Evolutionary conservation across 2,888 invertebrate genomes (phyloP), one percentile per base, ranked within the genome.

Genomic region (Acleris literana): DNA sequence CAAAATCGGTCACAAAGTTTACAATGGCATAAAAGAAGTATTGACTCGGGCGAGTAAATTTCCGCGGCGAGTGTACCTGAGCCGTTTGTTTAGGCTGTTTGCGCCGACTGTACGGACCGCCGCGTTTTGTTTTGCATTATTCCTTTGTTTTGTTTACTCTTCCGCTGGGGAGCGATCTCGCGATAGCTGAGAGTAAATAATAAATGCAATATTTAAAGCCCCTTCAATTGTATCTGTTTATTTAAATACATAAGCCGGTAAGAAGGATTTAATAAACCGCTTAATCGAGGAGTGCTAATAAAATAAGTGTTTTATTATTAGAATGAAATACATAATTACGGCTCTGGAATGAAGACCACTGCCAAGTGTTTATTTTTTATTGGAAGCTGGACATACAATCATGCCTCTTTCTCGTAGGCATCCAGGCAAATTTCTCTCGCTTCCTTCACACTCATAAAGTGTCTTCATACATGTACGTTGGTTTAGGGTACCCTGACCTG

Each of bases 71-170:
- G 60, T 56, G 57, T 53, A 62, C 66, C 66, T 61, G 61, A 29
- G 49, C 52, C 39, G 61, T 66, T 66, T 66, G 66, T 66, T 66
- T 66, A 66, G 66, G 66, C 39, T 62, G 61, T 62, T 65, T 57
- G 61, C 60, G 46, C 44, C 56, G 65, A 61, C 46, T 48, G 52
- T 52, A 57, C 57, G 43, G 53, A 39, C 54, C 64, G 59, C 60
- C 60, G 65, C 55, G 60, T 60, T 60, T 55, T 60, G 65, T 65
- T 65, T 60, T 60, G 64, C 54, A 60, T 65, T 65, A 65, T 55
- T 43, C 44, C 18, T 33, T 55, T 54, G 59, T 55, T 39, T 55
- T 65, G 58, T 52, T 58, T 57, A 22, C 43, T 60, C 20, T 46
- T 46, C 18, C 17, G 57, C 52, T 1, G 56, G 56, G 25, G 25